These are phyloP conservation scores for Drosophila ezoana DNA, from an alignment of 2,888 invertebrate genomes.

Conservation along the genomic window DNA sequence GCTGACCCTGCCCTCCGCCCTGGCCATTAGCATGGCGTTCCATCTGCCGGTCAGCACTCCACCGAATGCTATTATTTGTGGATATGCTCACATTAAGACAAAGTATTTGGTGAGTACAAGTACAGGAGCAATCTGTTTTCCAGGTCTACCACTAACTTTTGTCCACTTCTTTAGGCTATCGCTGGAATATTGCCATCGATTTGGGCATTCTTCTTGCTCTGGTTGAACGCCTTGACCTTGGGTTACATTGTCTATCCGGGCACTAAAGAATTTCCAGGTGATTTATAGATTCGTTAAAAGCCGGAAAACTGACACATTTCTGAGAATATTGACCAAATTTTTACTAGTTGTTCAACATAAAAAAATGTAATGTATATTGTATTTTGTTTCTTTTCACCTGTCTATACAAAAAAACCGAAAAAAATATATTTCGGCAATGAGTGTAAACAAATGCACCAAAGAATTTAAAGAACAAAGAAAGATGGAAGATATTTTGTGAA, in stretches of 20 bases:
- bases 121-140: neutral
- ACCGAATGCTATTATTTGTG: slow-evolving; percentile 96
- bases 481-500: no score
- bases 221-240: slow-evolving; percentile 43
- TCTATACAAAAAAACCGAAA: no score
- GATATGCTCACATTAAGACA: slow-evolving; percentile 91
- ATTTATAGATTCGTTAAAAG: no score
- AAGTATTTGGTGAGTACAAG: slow-evolving; percentile 88
- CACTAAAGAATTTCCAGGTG: neutral
- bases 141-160: neutral
- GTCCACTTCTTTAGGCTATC: slow-evolving; percentile 25
- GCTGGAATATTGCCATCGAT: slow-evolving; percentile 61
- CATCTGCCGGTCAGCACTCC: slow-evolving; percentile 97
- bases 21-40: slow-evolving; percentile 95
- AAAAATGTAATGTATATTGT: no score
- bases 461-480: no score
- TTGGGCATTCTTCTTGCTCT: slow-evolving; percentile 19
- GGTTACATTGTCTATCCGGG: slow-evolving; percentile 51
- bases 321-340: no score
- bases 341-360: no score
- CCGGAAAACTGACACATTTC: no score
- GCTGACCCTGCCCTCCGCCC: slow-evolving; percentile 93
- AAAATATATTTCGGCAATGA: no score
- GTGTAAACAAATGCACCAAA: no score
- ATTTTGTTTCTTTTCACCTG: no score